Evolutionary conservation across 53 echinoderm and acorn worm genomes (phyloP), one percentile per base, ranked within the genome.

Genomic region (Echinarachnius parma): DNA sequence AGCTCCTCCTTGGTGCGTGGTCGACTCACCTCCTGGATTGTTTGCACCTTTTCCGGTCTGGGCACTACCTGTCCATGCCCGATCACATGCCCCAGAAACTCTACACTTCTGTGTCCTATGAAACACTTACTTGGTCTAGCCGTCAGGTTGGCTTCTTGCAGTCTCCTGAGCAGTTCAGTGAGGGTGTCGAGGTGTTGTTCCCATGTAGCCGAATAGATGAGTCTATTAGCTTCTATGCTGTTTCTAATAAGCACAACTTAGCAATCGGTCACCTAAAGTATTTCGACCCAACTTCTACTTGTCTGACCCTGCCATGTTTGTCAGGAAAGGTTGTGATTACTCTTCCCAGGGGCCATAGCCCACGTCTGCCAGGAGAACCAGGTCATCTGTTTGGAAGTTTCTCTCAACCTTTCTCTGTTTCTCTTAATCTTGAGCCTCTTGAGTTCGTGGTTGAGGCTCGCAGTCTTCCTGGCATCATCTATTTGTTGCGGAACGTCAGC

Each of bases 311-410:
- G n/a, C 52, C 64, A 5, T 22, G 21, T 9, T 74, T 54, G 29
- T 78, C 37, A 22, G 31, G 34, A 63, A 32, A 42, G 13, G 46
- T 24, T 34, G n/a, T 31, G 3, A 57, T 26, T 4, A 71, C 52
- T 34, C 74, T 59, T 5, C 75, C 75, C 16, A 85, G 19, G 9
- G 77, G 68, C 86, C 86, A 85, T 20, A 58, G 35, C 46, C 75
- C 80, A 24, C 86, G 54, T 1, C n/a, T n/a, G n/a, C n/a, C n/a
- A n/a, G n/a, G n/a, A n/a, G n/a, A n/a, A n/a, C n/a, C n/a, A n/a
- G n/a, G n/a, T n/a, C n/a, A n/a, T n/a, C n/a, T n/a, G n/a, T n/a
- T n/a, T n/a, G n/a, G n/a, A n/a, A n/a, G n/a, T n/a, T n/a, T n/a
- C n/a, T n/a, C n/a, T n/a, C n/a, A n/a, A n/a, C n/a, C n/a, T n/a